phyloP scores from a whole-genome alignment of 2,113 vertebrate genomes.

The Apteryx mantelli region DNA sequence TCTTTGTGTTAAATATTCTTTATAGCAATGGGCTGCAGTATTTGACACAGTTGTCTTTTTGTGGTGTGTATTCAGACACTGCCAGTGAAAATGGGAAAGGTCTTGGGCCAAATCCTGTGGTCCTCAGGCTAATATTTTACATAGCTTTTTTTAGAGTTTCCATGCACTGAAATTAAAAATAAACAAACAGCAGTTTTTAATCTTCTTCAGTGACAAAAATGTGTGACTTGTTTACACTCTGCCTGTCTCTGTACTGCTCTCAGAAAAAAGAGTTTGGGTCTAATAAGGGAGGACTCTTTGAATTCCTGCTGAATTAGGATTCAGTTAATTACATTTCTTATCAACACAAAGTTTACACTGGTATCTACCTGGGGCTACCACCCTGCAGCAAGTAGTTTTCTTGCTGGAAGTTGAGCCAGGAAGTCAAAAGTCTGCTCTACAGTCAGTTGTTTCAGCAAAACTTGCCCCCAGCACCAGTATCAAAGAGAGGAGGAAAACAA shows the following conservation, averaged over 20 bases:
- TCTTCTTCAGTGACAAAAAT: neutral
- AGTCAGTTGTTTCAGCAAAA: neutral
- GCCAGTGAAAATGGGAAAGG: neutral
- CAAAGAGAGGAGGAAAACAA: neutral
- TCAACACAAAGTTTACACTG: neutral
- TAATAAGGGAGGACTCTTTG: neutral
- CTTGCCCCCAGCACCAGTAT: neutral
- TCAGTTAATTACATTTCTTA: neutral
- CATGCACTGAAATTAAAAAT: neutral
- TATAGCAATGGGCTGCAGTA: accelerated
- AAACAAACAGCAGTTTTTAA: neutral
- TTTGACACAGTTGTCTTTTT: neutral
- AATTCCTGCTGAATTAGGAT: neutral
- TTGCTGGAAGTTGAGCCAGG: neutral
- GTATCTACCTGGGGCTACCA: neutral
- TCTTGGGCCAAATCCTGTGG: neutral
- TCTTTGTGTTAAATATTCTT: neutral
- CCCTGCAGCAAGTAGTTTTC: neutral
- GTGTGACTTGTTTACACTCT: neutral
- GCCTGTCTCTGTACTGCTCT: neutral
- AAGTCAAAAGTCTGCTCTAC: neutral
- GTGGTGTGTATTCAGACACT: neutral
- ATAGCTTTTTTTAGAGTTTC: neutral
- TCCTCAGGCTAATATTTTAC: neutral
- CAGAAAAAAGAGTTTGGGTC: neutral